Evolutionary conservation across 2,113 vertebrate genomes (phyloP).

Genomic region (Daboia siamensis): DNA sequence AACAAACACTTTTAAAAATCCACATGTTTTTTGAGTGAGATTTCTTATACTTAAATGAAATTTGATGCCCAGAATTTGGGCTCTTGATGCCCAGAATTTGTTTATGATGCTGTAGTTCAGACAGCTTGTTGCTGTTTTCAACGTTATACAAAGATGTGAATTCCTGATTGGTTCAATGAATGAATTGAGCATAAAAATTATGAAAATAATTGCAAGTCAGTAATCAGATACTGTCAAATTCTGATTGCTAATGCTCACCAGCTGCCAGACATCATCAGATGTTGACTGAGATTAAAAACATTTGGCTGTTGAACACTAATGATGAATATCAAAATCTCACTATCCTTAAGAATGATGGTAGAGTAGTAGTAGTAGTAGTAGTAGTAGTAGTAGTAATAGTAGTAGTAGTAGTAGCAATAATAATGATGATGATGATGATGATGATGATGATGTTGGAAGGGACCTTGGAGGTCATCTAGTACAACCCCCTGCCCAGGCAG

Average conservation of each 20-base stretch:
- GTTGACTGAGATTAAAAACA: background rate
- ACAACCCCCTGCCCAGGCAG: no score
- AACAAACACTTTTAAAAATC: background rate
- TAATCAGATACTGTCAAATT: conserved; percentile 22
- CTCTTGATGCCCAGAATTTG: background rate
- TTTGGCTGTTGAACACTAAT: background rate
- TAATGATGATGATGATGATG: no score
- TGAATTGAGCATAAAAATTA: background rate
- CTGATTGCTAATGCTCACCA: conserved; percentile 24
- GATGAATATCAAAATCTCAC: background rate
- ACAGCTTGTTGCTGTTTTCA: background rate
- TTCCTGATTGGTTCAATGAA: conserved; percentile 18
- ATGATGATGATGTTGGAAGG: no score
- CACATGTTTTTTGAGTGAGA: background rate
- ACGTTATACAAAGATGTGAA: background rate
- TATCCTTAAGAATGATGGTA: background rate
- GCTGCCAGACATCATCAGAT: conserved; percentile 20
- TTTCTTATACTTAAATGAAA: background rate
- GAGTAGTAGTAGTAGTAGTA: no score
- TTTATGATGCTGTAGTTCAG: background rate
- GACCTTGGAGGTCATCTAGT: no score
- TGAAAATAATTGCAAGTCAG: conserved; percentile 3
- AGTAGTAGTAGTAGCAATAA: no score
- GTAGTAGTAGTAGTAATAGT: no score
- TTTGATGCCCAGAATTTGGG: background rate